A percentile compares a stretch with the other conserved stretches of the same genome.
Conservation (phyloP, 2,797 vertebrate genomes). For the Lithobates sylvaticus region DNA sequence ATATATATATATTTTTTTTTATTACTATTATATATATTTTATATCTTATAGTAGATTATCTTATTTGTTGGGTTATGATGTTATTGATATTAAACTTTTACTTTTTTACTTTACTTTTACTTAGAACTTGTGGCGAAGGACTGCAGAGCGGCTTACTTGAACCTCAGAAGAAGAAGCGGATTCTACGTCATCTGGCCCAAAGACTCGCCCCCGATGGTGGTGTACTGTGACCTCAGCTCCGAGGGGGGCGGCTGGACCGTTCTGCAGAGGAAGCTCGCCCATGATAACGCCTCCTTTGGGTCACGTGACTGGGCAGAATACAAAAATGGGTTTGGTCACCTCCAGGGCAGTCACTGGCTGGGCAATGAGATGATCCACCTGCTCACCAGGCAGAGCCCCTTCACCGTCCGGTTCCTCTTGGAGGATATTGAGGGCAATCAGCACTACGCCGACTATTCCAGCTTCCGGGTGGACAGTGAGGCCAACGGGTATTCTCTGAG, state of each 20-base stretch:
- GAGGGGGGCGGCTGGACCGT: slow-evolving; percentile 52
- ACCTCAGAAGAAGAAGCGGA: slow-evolving; percentile 19
- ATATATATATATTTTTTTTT: no score
- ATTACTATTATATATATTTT: no score
- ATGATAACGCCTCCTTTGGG: neutral
- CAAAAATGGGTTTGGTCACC: slow-evolving; percentile 29
- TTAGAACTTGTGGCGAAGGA: slow-evolving; percentile 54
- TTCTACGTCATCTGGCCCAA: slow-evolving; percentile 54
- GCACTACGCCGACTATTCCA: neutral
- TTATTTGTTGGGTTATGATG: no score
- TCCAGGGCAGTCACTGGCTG: slow-evolving; percentile 51
- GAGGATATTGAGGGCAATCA: neutral
- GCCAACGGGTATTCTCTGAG: slow-evolving; percentile 16
- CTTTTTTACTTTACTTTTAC: no score
- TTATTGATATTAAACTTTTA: no score
- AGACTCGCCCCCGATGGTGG: slow-evolving; percentile 10
- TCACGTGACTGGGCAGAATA: neutral
- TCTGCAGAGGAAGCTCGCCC: slow-evolving; percentile 26
- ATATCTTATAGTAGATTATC: no score
- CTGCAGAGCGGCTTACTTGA: slow-evolving; percentile 44
- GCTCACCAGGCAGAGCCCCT: slow-evolving; percentile 56
- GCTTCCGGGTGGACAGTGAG: slow-evolving; percentile 52
- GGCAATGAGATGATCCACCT: slow-evolving; percentile 53
- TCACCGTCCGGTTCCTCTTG: slow-evolving; percentile 27
- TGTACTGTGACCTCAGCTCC: slow-evolving; percentile 47